Evolutionary conservation across 2,888 invertebrate species (phyloP), one percentile per base, ranked within the genome.

Genomic region (Thelaira solivaga): DNA sequence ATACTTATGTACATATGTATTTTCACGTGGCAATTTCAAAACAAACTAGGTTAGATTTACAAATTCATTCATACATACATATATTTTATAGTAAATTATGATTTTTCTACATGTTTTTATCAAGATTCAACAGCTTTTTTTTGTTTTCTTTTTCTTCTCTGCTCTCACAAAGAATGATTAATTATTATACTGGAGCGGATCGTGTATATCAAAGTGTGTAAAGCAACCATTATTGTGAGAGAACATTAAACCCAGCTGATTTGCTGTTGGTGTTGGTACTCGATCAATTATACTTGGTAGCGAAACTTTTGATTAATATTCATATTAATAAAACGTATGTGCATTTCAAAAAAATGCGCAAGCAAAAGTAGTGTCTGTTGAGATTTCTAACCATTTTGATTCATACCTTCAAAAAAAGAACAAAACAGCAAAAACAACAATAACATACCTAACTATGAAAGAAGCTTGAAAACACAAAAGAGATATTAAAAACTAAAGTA

Each of bases 331-430:
- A n/a, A n/a, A n/a, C n/a, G n/a, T n/a, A n/a, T n/a, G n/a, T n/a
- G n/a, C n/a, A n/a, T n/a, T n/a, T n/a, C n/a, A n/a, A n/a, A n/a
- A n/a, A n/a, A n/a, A n/a, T n/a, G n/a, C n/a, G n/a, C 4, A 41
- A 41, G 3, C 16, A 13, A 11, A 39, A 8, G 8, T 5, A 22
- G 20, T 20, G 4, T 41, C 16, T 39, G 18, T 8, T 64, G 11
- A 31, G 24, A 6, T 34, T 62, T 53, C 49, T 68, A 69, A 82
- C 85, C 84, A 86, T 85, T 86, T 86, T 86, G 84, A 82, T 84
- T 79, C 57, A 81, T 81, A 11, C 5, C 4, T 3, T 24, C 16
- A 59, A 51, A 18, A 24, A 26, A 4, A 5, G 26, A 5, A 26
- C 6, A 5, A 26, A 6, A 26, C 6, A 26, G 26, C 4, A 49